phyloP scores from a whole-genome alignment of 2,797 vertebrate species.

The Acrossocheilus fasciatus region DNA sequence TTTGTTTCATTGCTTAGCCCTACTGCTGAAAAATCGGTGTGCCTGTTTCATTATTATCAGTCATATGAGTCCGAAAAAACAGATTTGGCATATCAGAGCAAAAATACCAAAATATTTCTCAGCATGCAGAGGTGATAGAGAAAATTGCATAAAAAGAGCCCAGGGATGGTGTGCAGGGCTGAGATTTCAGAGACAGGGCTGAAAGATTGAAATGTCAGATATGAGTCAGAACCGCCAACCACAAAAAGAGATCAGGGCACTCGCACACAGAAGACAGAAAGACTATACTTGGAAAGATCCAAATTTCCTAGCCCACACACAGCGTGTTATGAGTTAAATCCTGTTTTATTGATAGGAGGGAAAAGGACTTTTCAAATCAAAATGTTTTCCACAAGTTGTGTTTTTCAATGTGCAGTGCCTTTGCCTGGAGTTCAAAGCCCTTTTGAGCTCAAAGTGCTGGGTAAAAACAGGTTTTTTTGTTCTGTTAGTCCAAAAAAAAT shows the following conservation, averaged over 20 bases:
- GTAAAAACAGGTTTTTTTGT: constrained; percentile 44
- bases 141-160: constrained; percentile 44
- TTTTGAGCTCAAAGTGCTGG: constrained; percentile 50
- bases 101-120: constrained; percentile 19
- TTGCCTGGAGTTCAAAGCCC: constrained; percentile 37
- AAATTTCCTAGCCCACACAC: constrained; percentile 34
- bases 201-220: constrained; percentile 63
- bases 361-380: constrained; percentile 22
- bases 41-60: not conserved
- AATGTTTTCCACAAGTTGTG: constrained; percentile 11
- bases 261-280: constrained; percentile 25
- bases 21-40: not conserved
- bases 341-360: constrained; percentile 35
- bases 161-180: constrained; percentile 48
- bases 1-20: not conserved
- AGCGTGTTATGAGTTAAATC: not conserved
- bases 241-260: constrained; percentile 49
- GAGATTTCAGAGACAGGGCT: constrained; percentile 50
- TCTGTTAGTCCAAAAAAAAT: constrained; percentile 42
- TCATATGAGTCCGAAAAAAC: not conserved
- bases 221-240: constrained; percentile 57
- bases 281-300: constrained; percentile 16
- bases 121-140: not conserved
- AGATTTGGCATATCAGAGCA: constrained; percentile 12
- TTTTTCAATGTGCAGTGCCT: constrained; percentile 20